A percentile compares a stretch with the other conserved stretches of the same genome.
phyloP scores from a whole-genome alignment of 2,888 invertebrate species.

The Drosophila quasianomalipes region DNA sequence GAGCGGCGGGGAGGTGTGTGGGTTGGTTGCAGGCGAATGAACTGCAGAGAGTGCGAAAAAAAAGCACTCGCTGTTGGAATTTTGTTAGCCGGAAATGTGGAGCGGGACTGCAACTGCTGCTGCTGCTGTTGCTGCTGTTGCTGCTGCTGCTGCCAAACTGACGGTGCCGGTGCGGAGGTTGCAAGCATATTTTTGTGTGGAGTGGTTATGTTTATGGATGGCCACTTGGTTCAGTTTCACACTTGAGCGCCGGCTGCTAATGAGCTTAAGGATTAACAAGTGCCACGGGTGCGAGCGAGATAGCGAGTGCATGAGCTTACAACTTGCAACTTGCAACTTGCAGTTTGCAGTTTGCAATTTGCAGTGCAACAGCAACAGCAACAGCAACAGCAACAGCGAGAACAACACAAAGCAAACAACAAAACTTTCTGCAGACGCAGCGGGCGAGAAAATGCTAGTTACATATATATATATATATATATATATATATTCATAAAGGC shows the following conservation, averaged over 20 bases:
- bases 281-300: background rate
- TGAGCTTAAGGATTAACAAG: constrained; percentile 73
- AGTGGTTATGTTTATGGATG: constrained; percentile 64
- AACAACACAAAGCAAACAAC: constrained; percentile 11
- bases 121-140: constrained; percentile 11
- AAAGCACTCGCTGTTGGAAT: constrained; percentile 21
- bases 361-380: background rate
- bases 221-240: constrained; percentile 77
- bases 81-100: constrained; percentile 40
- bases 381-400: constrained; percentile 3
- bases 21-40: constrained; percentile 30
- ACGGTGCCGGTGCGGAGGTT: constrained; percentile 17
- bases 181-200: constrained; percentile 18
- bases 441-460: constrained; percentile 38
- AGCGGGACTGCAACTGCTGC: constrained; percentile 8
- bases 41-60: constrained; percentile 27
- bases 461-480: constrained; percentile 44
- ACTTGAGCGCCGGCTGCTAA: constrained; percentile 73
- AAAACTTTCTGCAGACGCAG: constrained; percentile 2
- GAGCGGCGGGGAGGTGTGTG: background rate
- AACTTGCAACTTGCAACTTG: constrained; percentile 1
- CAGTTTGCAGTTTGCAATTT: background rate
- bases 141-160: constrained; percentile 5
- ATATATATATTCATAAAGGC: constrained; percentile 37
- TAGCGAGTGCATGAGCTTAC: background rate